These are phyloP conservation scores for Percina caprodes DNA, from an alignment of 2,113 vertebrate genomes.

Conservation along the genomic window DNA sequence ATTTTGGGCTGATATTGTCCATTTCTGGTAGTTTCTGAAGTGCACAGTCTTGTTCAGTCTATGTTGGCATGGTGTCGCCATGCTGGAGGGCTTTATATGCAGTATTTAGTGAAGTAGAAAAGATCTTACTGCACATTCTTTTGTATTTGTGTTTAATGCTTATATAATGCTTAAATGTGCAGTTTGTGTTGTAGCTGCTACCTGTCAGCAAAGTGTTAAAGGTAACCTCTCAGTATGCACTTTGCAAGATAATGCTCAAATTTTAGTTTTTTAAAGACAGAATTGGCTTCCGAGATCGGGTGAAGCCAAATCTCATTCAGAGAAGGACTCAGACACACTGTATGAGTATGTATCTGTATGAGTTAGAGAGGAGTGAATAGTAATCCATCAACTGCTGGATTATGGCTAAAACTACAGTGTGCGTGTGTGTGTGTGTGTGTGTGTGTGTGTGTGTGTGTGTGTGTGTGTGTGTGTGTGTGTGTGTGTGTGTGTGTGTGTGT, in stretches of 20 bases:
- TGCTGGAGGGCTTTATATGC: neutral
- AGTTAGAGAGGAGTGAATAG: neutral
- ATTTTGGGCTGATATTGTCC: neutral
- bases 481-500: slow-evolving; percentile 10
- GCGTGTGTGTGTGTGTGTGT: slow-evolving; percentile 8
- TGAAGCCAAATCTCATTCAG: slow-evolving; percentile 15
- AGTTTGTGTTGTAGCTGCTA: neutral
- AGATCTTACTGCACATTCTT: no score
- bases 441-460: slow-evolving; percentile 2
- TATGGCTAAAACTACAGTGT: neutral
- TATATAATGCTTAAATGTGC: neutral
- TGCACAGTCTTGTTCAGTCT: neutral
- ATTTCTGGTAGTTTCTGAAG: neutral
- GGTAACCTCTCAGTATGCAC: no score
- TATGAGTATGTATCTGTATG: no score
- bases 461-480: slow-evolving; percentile 2
- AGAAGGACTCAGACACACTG: slow-evolving; percentile 6
- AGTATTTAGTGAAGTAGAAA: neutral
- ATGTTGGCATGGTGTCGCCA: neutral
- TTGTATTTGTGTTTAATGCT: no score
- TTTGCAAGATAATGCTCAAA: no score
- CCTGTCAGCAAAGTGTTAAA: no score
- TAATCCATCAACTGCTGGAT: slow-evolving; percentile 27
- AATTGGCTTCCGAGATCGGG: neutral
- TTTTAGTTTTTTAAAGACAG: no score